Conservation (phyloP, 2,888 invertebrate species). For the Cremastobaeus sp. region DNA sequence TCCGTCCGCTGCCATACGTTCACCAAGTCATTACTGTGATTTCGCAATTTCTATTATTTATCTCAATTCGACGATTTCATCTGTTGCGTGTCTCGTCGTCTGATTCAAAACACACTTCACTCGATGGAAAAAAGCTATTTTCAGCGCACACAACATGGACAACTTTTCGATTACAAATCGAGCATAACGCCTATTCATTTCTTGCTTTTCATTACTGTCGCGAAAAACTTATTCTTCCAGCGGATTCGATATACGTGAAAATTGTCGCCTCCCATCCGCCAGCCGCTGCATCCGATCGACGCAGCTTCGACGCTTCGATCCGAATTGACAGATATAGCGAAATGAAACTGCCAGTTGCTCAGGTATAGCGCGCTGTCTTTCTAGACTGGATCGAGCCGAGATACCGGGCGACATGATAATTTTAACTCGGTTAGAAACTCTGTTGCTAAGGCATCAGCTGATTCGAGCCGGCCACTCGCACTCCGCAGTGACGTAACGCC, state of each 20-base stretch:
- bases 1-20: background rate
- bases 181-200: conserved; percentile 23
- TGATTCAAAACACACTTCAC: no score
- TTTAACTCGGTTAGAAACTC: conserved; percentile 72
- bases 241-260: no score
- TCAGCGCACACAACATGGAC: no score
- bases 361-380: conserved; percentile 47
- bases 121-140: no score
- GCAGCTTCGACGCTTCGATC: conserved; percentile 31
- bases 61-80: conserved; percentile 15
- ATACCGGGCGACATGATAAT: conserved; percentile 63
- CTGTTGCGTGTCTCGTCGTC: conserved; percentile 11
- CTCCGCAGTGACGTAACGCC: conserved; percentile 52
- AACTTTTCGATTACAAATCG: background rate
- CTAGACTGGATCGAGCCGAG: conserved; percentile 41
- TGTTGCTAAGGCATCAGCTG: conserved; percentile 78
- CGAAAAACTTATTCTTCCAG: no score
- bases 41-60: conserved; percentile 8
- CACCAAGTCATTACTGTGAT: conserved; percentile 8
- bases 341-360: conserved; percentile 27
- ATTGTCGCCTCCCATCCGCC: no score
- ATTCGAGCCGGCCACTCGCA: conserved; percentile 66
- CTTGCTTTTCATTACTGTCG: no score
- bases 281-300: conserved; percentile 13
- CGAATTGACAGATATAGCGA: conserved; percentile 33